Evolutionary conservation across 64 coral and sea anemone genomes (phyloP).

Genomic region (Montipora foliosa): DNA sequence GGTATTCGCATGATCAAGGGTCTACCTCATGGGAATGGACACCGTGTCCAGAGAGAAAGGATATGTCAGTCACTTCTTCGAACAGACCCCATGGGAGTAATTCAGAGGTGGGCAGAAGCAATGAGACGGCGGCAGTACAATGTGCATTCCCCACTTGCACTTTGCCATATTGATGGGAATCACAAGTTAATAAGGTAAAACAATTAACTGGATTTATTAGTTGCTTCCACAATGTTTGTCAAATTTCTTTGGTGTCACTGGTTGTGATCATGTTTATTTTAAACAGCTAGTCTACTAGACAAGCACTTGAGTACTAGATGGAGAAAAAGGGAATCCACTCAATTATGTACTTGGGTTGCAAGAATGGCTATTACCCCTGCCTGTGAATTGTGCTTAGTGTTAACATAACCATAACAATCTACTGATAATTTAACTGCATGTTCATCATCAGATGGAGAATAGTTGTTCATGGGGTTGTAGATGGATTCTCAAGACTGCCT

Average conservation of each 20-base stretch:
- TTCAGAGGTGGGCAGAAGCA: constrained; percentile 45
- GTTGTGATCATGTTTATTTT: not conserved
- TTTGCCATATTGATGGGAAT: constrained; percentile 63
- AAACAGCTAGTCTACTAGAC: not conserved
- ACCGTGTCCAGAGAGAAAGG: constrained; percentile 69
- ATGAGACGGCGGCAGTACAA: constrained; percentile 8
- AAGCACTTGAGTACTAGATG: not conserved
- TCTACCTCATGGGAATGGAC: constrained; percentile 43
- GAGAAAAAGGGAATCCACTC: not conserved
- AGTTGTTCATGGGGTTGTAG: constrained; percentile 19
- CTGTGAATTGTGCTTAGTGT: not conserved
- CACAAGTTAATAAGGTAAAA: not conserved
- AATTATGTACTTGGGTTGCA: not conserved
- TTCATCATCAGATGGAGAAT: constrained; percentile 37
- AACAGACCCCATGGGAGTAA: constrained; percentile 35
- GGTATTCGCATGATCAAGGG: constrained; percentile 67
- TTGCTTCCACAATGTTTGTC: not conserved
- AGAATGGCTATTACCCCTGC: not conserved
- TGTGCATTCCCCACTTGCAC: constrained; percentile 20
- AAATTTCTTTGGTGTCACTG: not conserved
- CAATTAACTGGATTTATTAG: too few species aligned
- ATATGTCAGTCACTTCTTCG: constrained; percentile 57
- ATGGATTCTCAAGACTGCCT: constrained; percentile 34
- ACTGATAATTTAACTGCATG: not conserved
- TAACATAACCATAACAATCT: not conserved